Conservation (phyloP, 2,113 vertebrate species). For the Ifrita kowaldi region DNA sequence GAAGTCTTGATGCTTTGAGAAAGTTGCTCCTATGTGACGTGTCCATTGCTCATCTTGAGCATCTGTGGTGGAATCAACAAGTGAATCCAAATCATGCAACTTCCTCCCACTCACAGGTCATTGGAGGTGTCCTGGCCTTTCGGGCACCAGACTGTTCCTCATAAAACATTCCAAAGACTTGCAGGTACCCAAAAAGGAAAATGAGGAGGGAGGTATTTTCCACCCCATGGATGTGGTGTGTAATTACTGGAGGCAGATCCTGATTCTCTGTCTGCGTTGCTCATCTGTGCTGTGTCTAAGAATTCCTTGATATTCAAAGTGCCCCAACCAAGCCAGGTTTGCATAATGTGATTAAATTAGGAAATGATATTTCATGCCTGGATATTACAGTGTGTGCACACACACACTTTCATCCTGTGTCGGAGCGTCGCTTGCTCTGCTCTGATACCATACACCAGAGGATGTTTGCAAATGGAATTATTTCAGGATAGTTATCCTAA, state of each 20-base stretch:
- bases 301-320: conserved; percentile 38
- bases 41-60: background rate
- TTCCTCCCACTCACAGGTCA: background rate
- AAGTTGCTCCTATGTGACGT: accelerated
- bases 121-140: background rate
- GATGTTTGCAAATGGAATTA: conserved; percentile 12
- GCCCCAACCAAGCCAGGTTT: background rate
- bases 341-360: background rate
- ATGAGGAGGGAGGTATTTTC: background rate
- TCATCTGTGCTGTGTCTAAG: background rate
- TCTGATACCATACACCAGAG: background rate
- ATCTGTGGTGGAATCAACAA: background rate
- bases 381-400: background rate
- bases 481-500: background rate
- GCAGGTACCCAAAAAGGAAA: background rate
- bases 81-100: background rate
- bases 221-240: background rate
- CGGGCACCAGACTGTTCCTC: conserved; percentile 9
- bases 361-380: background rate
- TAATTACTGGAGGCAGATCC: background rate
- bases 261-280: background rate
- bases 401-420: background rate
- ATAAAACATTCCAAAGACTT: background rate
- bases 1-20: background rate
- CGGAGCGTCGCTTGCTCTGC: background rate